Evolutionary conservation across 2,888 invertebrate species (phyloP), one percentile per base, ranked within the genome.

Genomic region (Adineta ricciae): DNA sequence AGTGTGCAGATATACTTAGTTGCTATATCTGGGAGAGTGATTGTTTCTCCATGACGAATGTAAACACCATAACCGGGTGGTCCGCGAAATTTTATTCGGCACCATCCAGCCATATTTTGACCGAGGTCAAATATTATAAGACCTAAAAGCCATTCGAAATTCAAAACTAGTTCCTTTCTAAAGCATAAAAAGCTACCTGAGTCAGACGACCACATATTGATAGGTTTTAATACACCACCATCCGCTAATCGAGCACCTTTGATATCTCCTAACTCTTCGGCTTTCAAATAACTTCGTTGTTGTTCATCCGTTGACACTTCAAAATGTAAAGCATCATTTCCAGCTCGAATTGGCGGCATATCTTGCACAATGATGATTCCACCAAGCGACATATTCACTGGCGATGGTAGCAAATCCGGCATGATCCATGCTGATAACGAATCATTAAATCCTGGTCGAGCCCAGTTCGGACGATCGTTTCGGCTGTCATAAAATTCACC

Each of bases 91-190:
- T 19, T 16, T 19, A 73, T 7, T 21, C 73, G 73, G 21, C 73
- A 73, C 73, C 73, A 73, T 73, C 73, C 73, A 27, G 19, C 73
- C 19, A 73, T 73, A 73, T 73, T 73, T 38, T 73, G 73, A 73
- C 73, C 73, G 5, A 73, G 9, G 38, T 73, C 73, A 73, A 73
- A 73, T 38, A 36, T 32, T 38, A 21, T 21, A 73, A 73, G 19
- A 73, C 73, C 73, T 72, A 19, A 32, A n/a, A 16, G 16, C 32
- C 5, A 36, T 36, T 27, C 24, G 4, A n/a, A 4, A 56, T 46
- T 46, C 11, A 5, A 46, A 46, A 46, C 46, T 46, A 46, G 5
- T 46, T 5, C 5, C 46, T 46, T 11, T 11, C 8, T 8, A 46
- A 46, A 46, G 11, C 11, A 46, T 11, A 46, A n/a, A 52, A 52